phyloP scores from a whole-genome alignment of 2,797 vertebrate species.

The Poeciliopsis gracilis region DNA sequence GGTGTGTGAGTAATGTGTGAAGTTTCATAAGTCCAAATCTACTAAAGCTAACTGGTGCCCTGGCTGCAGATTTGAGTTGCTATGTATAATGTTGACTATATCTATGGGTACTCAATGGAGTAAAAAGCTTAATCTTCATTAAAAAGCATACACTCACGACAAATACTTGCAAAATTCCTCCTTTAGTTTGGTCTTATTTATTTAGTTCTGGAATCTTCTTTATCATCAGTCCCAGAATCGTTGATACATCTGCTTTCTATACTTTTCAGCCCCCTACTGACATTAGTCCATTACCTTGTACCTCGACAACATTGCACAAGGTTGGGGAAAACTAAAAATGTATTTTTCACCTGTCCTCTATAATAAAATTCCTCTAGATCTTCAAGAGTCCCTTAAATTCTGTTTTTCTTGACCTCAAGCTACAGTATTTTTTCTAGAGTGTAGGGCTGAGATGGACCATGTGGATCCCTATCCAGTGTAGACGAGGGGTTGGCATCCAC shows the following conservation, averaged over 20 bases:
- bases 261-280: not conserved
- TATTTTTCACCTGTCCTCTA: not conserved
- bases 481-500: not conserved
- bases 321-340: not conserved
- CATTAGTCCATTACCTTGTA: not conserved
- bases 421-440: not conserved
- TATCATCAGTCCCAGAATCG: not conserved
- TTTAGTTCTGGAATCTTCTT: not conserved
- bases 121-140: not conserved
- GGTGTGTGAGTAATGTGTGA: conserved; percentile 9
- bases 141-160: not conserved
- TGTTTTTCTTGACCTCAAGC: not conserved
- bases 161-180: not conserved
- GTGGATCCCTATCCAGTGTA: not conserved
- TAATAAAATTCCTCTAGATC: not conserved
- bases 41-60: conserved; percentile 17
- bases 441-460: not conserved
- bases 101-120: not conserved
- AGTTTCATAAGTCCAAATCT: conserved; percentile 26
- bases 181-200: not conserved
- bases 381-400: not conserved
- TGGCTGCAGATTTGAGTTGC: not conserved
- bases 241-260: not conserved
- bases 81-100: not conserved
- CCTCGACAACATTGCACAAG: not conserved